phyloP scores from a whole-genome alignment of 2,888 invertebrate genomes.

The Thereva unica region DNA sequence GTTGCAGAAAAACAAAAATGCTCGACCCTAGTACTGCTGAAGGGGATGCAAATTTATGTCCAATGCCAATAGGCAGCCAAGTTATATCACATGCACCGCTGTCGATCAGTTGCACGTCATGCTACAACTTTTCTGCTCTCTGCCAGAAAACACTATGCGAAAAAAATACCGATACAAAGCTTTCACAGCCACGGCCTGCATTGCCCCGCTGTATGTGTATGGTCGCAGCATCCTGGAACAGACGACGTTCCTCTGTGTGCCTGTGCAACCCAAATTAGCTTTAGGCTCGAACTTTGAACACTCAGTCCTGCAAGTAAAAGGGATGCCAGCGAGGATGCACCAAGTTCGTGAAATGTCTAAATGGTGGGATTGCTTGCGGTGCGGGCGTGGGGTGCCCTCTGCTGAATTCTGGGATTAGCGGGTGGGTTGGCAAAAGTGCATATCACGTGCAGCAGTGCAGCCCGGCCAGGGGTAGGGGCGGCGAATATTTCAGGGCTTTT shows the following conservation, averaged over 20 bases:
- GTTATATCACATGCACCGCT: slow-evolving; percentile 8
- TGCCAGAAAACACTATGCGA: slow-evolving; percentile 9
- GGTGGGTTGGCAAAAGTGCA: slow-evolving; percentile 19
- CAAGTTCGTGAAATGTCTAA: neutral
- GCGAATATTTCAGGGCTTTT: neutral
- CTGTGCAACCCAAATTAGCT: slow-evolving; percentile 41
- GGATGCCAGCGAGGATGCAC: neutral
- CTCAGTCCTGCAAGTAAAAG: slow-evolving; percentile 10
- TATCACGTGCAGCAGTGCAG: slow-evolving; percentile 11
- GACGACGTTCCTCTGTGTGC: slow-evolving; percentile 17
- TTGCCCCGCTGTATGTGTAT: too few relatives aligned
- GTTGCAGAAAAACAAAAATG: slow-evolving; percentile 9
- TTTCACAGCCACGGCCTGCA: slow-evolving; percentile 14
- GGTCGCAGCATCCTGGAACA: neutral
- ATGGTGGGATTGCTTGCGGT: too few relatives aligned
- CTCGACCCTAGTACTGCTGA: slow-evolving; percentile 21
- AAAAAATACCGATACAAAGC: slow-evolving; percentile 32
- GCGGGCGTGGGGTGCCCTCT: neutral
- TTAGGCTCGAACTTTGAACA: slow-evolving; percentile 40
- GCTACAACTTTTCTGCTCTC: slow-evolving; percentile 39
- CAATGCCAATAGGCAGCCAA: slow-evolving; percentile 34
- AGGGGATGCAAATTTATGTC: slow-evolving; percentile 34
- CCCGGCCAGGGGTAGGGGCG: neutral
- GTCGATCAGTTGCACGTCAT: slow-evolving; percentile 38
- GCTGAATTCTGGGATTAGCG: neutral